Evolutionary conservation across 2,888 invertebrate genomes (phyloP), one percentile per base, ranked within the genome.

Genomic region (Abrostola triplasia): DNA sequence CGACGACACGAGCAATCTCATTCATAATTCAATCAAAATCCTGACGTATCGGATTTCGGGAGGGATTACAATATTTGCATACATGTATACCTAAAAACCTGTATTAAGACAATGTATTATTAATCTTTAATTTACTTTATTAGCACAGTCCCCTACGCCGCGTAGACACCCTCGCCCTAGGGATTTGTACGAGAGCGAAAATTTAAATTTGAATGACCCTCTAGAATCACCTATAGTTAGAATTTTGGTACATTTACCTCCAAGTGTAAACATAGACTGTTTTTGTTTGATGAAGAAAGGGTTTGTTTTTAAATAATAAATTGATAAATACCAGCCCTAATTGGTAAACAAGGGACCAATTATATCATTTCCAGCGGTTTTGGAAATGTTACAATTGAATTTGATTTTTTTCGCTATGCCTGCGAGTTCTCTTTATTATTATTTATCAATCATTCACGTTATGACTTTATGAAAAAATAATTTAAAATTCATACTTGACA

Each of bases 81-180:
- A 86, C 85, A 79, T 81, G 83, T 84, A 89, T 86, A 86, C 86
- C 88, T 82, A 85, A 88, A 90, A 90, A 88, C 88, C 90, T 90
- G 89, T 92, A 91, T 90, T 89, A 90, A 89, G 89, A 91, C 90
- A 91, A 93, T 94, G 86, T 92, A 93, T 93, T 94, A 94, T 94
- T 94, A 94, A 94, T 94, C 92, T 94, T 93, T 94, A 94, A 94
- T 94, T 94, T 94, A 90, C 93, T 94, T 94, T 93, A 94, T 94
- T 93, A 93, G 91, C 91, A 84, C 82, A 80, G 88, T 89, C 91
- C 94, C 92, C 91, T 85, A 84, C 83, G 74, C 64, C 78, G 77
- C 74, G 77, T 79, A 79, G 80, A 81, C 87, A 84, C 89, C 92
- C 89, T 85, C 86, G 64, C 92, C 87, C 90, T 61, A 67, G 93